A percentile compares a stretch with the other conserved stretches of the same genome.
These are phyloP conservation scores for Pluvialis apricaria DNA, from an alignment of 2,113 vertebrate genomes.

Conservation along the genomic window DNA sequence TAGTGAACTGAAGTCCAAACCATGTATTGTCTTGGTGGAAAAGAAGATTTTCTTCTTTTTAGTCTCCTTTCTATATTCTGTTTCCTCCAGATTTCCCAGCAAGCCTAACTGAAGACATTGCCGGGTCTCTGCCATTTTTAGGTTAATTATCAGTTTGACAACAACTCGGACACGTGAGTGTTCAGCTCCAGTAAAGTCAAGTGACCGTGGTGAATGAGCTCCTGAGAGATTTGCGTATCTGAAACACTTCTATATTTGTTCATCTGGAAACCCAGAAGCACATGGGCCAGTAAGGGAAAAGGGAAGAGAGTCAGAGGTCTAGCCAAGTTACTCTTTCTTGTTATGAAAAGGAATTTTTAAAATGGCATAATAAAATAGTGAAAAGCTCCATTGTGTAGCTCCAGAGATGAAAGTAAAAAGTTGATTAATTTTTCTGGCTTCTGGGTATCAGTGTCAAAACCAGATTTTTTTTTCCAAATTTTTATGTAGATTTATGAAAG, in stretches of 20 bases:
- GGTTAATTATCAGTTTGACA: conserved; percentile 37
- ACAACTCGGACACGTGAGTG: neutral
- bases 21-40: neutral
- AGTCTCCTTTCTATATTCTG: neutral
- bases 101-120: neutral
- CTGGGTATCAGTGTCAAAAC: neutral
- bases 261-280: neutral
- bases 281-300: neutral
- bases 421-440: neutral
- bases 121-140: neutral
- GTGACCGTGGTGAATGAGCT: neutral
- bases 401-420: neutral
- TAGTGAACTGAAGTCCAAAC: neutral
- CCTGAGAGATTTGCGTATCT: neutral
- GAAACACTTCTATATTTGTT: conserved; percentile 15
- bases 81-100: neutral
- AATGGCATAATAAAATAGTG: neutral
- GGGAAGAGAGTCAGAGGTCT: neutral
- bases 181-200: neutral
- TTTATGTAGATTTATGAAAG: neutral
- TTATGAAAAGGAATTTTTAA: neutral
- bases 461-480: neutral
- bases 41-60: neutral
- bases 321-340: neutral
- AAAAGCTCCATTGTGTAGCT: neutral